Percentiles rank a stretch among this genome's conserved stretches.
Conservation (phyloP, 92 coral and sea anemone species). For the Hydrozoanthus gracilis region DNA sequence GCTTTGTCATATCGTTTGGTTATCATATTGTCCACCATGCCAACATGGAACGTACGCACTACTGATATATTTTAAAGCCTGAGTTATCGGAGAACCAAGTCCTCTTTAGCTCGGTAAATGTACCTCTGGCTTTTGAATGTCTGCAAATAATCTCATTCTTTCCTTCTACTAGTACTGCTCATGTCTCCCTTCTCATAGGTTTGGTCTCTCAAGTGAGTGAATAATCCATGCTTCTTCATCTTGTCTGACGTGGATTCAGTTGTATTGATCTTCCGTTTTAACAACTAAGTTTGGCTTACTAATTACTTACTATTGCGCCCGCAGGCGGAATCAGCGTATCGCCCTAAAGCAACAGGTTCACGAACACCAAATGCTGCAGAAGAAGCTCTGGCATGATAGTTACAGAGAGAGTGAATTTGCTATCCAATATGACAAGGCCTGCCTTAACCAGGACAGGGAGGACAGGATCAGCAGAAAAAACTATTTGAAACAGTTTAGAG, state of each 20-base stretch:
- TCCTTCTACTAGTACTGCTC: not conserved
- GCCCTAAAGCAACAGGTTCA: slow-evolving; percentile 77
- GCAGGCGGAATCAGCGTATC: slow-evolving; percentile 54
- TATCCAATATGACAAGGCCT: slow-evolving; percentile 78
- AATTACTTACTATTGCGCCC: not conserved
- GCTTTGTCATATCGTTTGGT: too few relatives aligned
- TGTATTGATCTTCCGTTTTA: not conserved
- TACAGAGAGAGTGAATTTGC: slow-evolving; percentile 82
- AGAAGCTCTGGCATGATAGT: slow-evolving; percentile 31
- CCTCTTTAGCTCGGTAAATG: not conserved
- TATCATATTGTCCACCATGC: not conserved
- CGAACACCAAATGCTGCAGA: slow-evolving; percentile 64
- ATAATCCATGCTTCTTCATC: not conserved
- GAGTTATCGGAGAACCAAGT: not conserved
- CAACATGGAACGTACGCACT: not conserved
- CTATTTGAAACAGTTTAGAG: slow-evolving; percentile 78
- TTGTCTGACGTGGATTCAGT: not conserved
- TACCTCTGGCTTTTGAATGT: not conserved
- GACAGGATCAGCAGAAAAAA: slow-evolving; percentile 66
- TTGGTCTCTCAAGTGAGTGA: not conserved
- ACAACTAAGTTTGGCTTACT: not conserved
- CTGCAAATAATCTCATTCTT: not conserved
- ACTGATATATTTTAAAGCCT: not conserved
- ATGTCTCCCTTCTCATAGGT: not conserved
- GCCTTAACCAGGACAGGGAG: slow-evolving; percentile 70